Evolutionary conservation across 2,797 vertebrate species (phyloP).

Genomic region (Girardinus metallicus): DNA sequence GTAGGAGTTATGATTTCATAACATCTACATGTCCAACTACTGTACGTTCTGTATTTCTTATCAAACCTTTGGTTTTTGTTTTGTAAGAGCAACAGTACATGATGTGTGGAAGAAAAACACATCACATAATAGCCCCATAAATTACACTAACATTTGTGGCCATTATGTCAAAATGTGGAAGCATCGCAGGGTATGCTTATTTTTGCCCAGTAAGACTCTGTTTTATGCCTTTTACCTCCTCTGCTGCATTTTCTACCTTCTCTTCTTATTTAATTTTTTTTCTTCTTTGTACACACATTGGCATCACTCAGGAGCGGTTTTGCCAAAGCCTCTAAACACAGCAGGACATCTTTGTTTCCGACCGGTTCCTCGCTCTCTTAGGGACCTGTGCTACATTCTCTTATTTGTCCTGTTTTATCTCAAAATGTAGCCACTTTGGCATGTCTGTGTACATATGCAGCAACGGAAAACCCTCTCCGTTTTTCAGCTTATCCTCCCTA

Average conservation of each 20-base stretch:
- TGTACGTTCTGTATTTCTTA: background rate
- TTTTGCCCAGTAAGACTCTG: background rate
- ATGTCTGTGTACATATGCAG: constrained; percentile 26
- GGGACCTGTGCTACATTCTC: constrained; percentile 51
- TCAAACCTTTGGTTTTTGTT: background rate
- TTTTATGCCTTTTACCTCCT: constrained; percentile 40
- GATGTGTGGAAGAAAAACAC: background rate
- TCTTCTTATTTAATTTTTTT: constrained; percentile 6
- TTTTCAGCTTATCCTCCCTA: constrained; percentile 41
- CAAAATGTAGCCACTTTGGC: constrained; percentile 42
- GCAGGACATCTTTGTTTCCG: constrained; percentile 56
- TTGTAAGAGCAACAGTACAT: background rate
- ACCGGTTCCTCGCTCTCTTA: constrained; percentile 50
- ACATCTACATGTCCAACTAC: background rate
- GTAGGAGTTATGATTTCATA: no score
- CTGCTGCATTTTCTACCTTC: constrained; percentile 26
- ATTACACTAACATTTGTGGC: background rate
- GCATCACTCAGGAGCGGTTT: constrained; percentile 35
- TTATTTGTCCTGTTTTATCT: constrained; percentile 63
- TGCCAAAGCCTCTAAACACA: constrained; percentile 60
- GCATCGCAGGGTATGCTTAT: no score
- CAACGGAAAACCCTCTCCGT: constrained; percentile 12
- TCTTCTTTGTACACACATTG: constrained; percentile 38
- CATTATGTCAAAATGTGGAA: background rate
- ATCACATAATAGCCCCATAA: background rate